These are phyloP conservation scores for Eurypyga helias DNA, from an alignment of 2,113 vertebrate species.

Conservation along the genomic window DNA sequence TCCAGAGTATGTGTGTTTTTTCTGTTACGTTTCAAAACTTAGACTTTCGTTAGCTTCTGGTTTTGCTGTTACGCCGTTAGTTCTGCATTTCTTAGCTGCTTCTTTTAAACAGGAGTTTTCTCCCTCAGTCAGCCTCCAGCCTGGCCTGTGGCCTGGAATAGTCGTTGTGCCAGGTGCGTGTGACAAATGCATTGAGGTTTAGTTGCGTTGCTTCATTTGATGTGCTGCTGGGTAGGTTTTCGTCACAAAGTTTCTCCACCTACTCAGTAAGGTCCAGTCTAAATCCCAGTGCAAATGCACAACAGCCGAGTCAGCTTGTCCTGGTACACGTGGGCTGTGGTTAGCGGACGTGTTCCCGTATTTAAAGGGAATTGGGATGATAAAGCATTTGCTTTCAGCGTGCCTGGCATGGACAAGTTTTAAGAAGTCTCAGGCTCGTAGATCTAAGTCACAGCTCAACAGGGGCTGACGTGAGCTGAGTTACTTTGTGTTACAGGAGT, in stretches of 20 bases:
- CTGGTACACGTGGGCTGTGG: background rate
- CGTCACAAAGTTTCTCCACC: background rate
- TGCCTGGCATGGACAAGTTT: background rate
- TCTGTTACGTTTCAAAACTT: background rate
- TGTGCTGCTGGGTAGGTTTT: background rate
- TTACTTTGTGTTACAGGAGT: background rate
- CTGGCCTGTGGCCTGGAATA: background rate
- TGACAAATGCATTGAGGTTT: background rate
- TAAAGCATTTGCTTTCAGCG: background rate
- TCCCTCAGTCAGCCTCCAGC: background rate
- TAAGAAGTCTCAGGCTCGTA: background rate
- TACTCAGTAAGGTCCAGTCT: background rate
- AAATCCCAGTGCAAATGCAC: background rate
- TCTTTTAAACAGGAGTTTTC: background rate
- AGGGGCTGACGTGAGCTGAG: background rate
- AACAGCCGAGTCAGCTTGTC: background rate
- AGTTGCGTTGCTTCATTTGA: background rate
- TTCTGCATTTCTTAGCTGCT: background rate
- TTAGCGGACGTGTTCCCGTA: background rate
- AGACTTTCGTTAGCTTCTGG: background rate
- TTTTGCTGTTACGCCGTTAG: background rate
- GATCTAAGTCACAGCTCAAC: background rate
- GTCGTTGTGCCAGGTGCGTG: background rate
- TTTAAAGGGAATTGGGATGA: background rate
- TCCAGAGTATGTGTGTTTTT: constrained; percentile 82